These are phyloP conservation scores for Xylocopa sonorina DNA, from an alignment of 1,140 invertebrate species.

Conservation along the genomic window DNA sequence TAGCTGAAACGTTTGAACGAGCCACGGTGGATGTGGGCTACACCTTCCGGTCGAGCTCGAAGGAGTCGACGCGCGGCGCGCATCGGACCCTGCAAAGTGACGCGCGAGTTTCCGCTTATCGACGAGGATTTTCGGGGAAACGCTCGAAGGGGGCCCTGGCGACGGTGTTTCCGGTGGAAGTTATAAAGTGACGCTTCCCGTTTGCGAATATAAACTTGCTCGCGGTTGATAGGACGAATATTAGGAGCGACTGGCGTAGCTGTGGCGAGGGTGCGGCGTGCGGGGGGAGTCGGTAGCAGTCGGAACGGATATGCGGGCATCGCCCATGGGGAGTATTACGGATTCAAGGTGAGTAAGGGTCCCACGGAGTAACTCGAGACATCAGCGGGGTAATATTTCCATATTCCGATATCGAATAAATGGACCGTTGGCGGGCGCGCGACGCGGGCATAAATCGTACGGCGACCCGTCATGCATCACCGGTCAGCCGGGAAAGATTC, in stretches of 20 bases:
- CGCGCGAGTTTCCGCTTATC: conserved; percentile 57
- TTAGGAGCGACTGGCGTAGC: conserved; percentile 49
- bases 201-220: conserved; percentile 65
- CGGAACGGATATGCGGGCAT: conserved; percentile 66
- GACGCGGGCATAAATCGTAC: conserved; percentile 76
- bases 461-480: conserved; percentile 75
- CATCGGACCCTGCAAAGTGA: not conserved
- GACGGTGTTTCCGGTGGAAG: conserved; percentile 57
- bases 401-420: conserved; percentile 80
- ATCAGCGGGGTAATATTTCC: conserved; percentile 78
- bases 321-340: conserved; percentile 74
- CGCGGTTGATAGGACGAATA: conserved; percentile 71
- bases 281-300: not conserved
- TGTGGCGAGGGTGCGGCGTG: not conserved
- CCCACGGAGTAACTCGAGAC: conserved; percentile 71
- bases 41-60: not conserved
- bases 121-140: conserved; percentile 64
- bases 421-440: conserved; percentile 74
- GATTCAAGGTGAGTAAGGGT: conserved; percentile 77
- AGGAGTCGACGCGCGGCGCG: not conserved
- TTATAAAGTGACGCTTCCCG: conserved; percentile 73
- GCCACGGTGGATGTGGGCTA: too few species aligned
- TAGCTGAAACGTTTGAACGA: too few species aligned
- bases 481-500: conserved; percentile 51
- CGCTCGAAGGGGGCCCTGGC: conserved; percentile 43